phyloP scores from a whole-genome alignment of 2,888 invertebrate genomes.

The Steinernema hermaphroditum region DNA sequence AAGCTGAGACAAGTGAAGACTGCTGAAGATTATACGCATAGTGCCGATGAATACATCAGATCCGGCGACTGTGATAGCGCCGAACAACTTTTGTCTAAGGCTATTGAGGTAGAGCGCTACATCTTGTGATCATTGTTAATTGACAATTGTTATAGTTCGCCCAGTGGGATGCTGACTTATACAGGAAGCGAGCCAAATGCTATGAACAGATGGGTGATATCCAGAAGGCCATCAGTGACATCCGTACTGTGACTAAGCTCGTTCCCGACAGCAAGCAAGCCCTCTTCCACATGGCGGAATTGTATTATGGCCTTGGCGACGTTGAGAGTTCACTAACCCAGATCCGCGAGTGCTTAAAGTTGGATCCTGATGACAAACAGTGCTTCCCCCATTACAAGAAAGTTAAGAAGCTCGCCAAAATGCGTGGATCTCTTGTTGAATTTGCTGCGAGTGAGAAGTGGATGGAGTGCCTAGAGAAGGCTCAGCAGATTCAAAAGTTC shows the following conservation, averaged over 20 bases:
- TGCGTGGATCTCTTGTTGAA: constrained; percentile 48
- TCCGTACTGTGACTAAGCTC: constrained; percentile 85
- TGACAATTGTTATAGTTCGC: background rate
- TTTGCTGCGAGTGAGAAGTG: constrained; percentile 71
- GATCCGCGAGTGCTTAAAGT: constrained; percentile 90
- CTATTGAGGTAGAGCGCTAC: constrained; percentile 64
- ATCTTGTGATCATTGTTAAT: background rate
- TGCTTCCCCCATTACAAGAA: constrained; percentile 95
- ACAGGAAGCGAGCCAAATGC: constrained; percentile 84
- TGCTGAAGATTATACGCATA: constrained; percentile 12
- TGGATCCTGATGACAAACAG: constrained; percentile 94
- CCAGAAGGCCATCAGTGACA: constrained; percentile 84
- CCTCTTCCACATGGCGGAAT: constrained; percentile 78
- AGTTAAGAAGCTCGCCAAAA: constrained; percentile 81
- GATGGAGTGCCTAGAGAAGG: constrained; percentile 75
- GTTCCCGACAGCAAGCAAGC: constrained; percentile 88
- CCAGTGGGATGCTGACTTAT: constrained; percentile 83
- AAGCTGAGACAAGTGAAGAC: constrained; percentile 69
- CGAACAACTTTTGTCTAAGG: constrained; percentile 72
- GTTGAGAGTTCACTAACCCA: constrained; percentile 87
- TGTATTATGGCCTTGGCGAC: constrained; percentile 88
- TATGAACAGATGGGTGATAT: constrained; percentile 80
- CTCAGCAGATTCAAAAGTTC: constrained; percentile 72
- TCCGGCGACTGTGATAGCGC: constrained; percentile 73
- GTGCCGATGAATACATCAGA: constrained; percentile 74